Evolutionary conservation across 1,140 invertebrate species (phyloP).

Genomic region (Hyphantria cunea): DNA sequence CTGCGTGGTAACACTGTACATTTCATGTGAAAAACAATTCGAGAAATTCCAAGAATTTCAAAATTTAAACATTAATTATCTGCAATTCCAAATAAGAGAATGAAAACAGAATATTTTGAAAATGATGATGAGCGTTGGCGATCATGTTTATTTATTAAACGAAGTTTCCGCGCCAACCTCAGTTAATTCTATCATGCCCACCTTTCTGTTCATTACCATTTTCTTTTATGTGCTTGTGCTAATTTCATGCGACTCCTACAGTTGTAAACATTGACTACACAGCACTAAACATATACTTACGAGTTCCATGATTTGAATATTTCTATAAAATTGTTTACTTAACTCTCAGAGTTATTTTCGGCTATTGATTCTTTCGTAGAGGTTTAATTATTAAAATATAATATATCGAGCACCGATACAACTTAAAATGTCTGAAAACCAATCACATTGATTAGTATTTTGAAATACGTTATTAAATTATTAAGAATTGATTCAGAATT

Average conservation of each 20-base stretch:
- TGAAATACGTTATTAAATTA: too few species aligned
- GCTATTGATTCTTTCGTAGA: too few species aligned
- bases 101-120: background rate
- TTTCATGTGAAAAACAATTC: too few species aligned
- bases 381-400: too few species aligned
- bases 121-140: conserved; percentile 5
- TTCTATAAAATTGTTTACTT: conserved; percentile 15
- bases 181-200: conserved; percentile 25
- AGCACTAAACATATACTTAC: conserved; percentile 14
- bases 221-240: conserved; percentile 25
- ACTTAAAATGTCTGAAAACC: too few species aligned
- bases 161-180: conserved; percentile 13
- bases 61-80: background rate
- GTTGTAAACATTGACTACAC: conserved; percentile 18
- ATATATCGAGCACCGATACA: too few species aligned
- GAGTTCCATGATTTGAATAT: conserved; percentile 14
- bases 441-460: too few species aligned
- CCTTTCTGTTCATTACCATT: conserved; percentile 31
- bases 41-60: background rate
- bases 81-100: background rate
- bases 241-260: conserved; percentile 17
- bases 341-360: too few species aligned
- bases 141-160: conserved; percentile 18
- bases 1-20: too few species aligned
- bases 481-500: too few species aligned